Base-by-base conservation (phyloP, 2,797 vertebrate genomes). In the Spizella passerina region DNA sequence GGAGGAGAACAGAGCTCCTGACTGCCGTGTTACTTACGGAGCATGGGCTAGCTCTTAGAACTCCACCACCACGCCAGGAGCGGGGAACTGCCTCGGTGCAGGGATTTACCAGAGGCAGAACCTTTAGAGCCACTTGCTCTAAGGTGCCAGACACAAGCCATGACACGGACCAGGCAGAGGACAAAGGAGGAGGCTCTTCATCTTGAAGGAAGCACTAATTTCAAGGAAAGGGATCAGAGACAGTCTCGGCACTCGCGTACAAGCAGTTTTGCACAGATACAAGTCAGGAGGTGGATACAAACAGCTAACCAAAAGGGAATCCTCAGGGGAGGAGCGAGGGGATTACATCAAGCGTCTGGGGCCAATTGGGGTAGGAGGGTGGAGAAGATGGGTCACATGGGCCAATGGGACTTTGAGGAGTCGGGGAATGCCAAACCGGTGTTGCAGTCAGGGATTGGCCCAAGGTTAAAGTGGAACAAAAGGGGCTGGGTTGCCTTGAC, bases 171-270 rank as follows among this genome's bases (percentile, higher is more conserved):
- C 34, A 59, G 56, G 56, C 34, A 19, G 24, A 59, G 34, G 32
- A 27, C 24, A 27, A 57, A 38, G 34, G 11, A 57, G 56, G 12
- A 13, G 34, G 17, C 11, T 36, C 11, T 57, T 26, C 2, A 1
- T 27, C 34, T 59, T 59, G 34, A 38, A 27, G 56, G 16, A 57
- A 57, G 5, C 11, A 26, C 11, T 27, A 36, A 12, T 13, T 27
- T 11, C 24, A 59, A 38, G 24, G 12, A 38, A 36, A 59, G 17
- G 24, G 34, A 27, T 27, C 34, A 59, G 24, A 59, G 19, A 27
- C 24, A 27, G 17, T 24, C 16, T 24, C 0, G 0, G 6, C 7
- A 12, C 16, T 36, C 24, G 16, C 2, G 15, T 36, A 16, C 16
- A 18, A 57, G 11, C 11, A 6, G 6, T 36, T 57, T 57, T 57